Evolutionary conservation across 2,797 vertebrate species (phyloP).

Genomic region (Micrastur ruficollis): DNA sequence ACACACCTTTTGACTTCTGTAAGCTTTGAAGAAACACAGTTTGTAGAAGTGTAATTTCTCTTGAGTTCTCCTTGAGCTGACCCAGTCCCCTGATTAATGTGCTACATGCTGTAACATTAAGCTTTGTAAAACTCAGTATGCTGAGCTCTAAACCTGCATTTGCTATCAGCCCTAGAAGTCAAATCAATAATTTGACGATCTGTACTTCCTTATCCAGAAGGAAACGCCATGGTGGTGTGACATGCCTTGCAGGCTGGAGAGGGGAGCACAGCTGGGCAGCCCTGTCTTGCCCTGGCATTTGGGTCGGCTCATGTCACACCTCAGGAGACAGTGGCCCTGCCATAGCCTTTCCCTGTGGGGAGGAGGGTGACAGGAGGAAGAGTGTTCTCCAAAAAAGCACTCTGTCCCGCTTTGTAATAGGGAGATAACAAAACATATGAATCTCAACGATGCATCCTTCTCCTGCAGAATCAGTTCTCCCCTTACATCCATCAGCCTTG

Average conservation of each 20-base stretch:
- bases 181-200: slow-evolving; percentile 41
- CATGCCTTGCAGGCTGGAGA: background rate
- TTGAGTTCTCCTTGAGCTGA: background rate
- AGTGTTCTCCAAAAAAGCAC: background rate
- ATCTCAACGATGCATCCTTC: background rate
- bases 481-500: background rate
- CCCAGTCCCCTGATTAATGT: slow-evolving; percentile 15
- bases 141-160: background rate
- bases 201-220: slow-evolving; percentile 6
- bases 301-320: background rate
- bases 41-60: slow-evolving; percentile 7
- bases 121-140: background rate
- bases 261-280: background rate
- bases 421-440: background rate
- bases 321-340: background rate
- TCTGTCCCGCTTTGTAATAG: background rate
- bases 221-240: background rate
- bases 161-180: slow-evolving; percentile 3
- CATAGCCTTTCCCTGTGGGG: background rate
- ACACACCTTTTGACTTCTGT: background rate
- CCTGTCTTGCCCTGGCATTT: background rate
- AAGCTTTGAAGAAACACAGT: slow-evolving; percentile 6
- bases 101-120: background rate
- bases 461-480: background rate
- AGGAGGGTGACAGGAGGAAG: background rate